These are phyloP conservation scores for Hetaerina americana DNA, from an alignment of 1,140 invertebrate species.

Conservation along the genomic window DNA sequence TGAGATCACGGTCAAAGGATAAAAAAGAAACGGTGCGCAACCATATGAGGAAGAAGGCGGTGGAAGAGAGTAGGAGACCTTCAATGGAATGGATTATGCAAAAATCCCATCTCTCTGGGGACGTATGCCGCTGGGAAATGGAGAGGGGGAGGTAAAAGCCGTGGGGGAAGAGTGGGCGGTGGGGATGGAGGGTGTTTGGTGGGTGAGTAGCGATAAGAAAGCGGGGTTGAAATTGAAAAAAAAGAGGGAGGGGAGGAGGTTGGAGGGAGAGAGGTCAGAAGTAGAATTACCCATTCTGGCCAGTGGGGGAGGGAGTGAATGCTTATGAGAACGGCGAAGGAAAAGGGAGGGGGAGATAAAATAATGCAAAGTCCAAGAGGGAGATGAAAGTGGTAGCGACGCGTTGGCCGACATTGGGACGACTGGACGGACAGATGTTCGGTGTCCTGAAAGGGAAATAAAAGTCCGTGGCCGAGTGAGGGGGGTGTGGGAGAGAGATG, in stretches of 20 bases:
- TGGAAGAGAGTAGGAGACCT: background rate
- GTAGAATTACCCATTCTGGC: background rate
- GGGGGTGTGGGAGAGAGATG: too few species aligned
- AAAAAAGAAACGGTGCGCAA: too few species aligned
- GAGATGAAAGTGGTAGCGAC: background rate
- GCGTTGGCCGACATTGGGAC: background rate
- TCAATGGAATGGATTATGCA: background rate
- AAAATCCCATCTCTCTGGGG: background rate
- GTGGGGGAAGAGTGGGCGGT: background rate
- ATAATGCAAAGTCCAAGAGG: background rate
- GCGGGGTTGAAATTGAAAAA: background rate
- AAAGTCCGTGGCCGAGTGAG: too few species aligned
- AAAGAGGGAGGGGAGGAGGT: background rate
- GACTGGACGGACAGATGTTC: background rate
- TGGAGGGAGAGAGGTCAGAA: background rate
- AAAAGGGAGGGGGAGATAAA: background rate
- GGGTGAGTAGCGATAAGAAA: too few species aligned
- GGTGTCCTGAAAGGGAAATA: background rate
- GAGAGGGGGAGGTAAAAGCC: background rate
- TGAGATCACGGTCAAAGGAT: too few species aligned
- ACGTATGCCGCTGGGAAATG: background rate
- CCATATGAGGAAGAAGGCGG: background rate
- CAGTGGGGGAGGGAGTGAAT: background rate
- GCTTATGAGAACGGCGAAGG: background rate
- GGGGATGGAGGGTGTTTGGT: background rate